Percentiles rank a stretch among this genome's conserved stretches.
Evolutionary conservation across 2,888 invertebrate genomes (phyloP).

Genomic region (Synergus japonicus): DNA sequence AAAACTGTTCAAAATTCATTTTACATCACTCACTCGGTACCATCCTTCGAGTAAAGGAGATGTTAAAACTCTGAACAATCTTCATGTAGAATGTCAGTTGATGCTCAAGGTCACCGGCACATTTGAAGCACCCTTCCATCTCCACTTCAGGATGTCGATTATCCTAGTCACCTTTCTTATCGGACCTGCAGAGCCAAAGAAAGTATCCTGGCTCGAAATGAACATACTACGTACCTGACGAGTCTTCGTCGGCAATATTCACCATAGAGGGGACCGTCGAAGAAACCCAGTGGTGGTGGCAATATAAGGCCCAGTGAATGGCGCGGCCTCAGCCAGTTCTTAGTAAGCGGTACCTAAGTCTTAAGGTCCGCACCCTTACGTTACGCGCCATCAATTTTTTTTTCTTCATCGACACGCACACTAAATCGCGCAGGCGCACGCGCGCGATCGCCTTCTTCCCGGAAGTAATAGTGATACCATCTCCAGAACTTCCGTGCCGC

Average conservation of each 20-base stretch:
- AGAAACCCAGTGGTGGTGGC: slow-evolving; percentile 71
- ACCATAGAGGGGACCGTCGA: slow-evolving; percentile 58
- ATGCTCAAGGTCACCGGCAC: slow-evolving; percentile 27
- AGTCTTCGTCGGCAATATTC: slow-evolving; percentile 46
- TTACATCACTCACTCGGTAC: neutral
- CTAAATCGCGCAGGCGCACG: slow-evolving; percentile 50
- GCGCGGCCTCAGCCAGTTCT: slow-evolving; percentile 74
- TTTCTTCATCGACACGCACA: slow-evolving; percentile 47
- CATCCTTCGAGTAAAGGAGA: neutral
- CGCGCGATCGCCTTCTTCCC: slow-evolving; percentile 39
- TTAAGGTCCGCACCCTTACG: slow-evolving; percentile 66
- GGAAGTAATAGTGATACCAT: slow-evolving; percentile 42
- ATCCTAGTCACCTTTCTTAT: neutral
- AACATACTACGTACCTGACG: slow-evolving; percentile 46
- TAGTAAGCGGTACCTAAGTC: slow-evolving; percentile 71
- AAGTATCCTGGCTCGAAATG: slow-evolving; percentile 47
- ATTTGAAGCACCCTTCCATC: slow-evolving; percentile 1
- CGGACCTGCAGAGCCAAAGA: slow-evolving; percentile 11
- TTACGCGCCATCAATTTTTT: slow-evolving; percentile 43
- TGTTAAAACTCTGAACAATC: neutral
- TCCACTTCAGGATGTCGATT: slow-evolving; percentile 1
- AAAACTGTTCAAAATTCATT: neutral
- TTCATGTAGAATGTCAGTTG: neutral
- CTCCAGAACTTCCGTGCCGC: slow-evolving; percentile 34
- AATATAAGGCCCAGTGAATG: slow-evolving; percentile 73